phyloP scores from a whole-genome alignment of 2,888 invertebrate genomes.

The Chalcis sispes region DNA sequence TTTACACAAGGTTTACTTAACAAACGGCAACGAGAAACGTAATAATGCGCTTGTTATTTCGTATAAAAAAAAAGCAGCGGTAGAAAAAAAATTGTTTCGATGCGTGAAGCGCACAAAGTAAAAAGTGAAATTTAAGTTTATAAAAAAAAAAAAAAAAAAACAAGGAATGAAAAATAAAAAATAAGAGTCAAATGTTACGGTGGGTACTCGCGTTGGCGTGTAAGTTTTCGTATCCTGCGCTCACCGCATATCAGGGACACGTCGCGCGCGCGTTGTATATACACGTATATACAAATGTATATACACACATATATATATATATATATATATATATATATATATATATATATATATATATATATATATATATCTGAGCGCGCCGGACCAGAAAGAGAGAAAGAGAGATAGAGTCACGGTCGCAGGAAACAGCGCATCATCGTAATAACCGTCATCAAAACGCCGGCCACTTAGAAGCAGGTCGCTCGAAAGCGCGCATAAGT shows the following conservation, averaged over 20 bases:
- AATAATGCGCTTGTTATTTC: not conserved
- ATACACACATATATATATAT: too few relatives aligned
- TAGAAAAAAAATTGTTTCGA: slow-evolving; percentile 2
- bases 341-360: too few relatives aligned
- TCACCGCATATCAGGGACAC: not conserved
- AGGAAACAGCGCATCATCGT: slow-evolving; percentile 75
- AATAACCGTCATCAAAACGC: slow-evolving; percentile 75
- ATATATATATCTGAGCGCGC: too few relatives aligned
- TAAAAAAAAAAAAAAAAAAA: slow-evolving; percentile 15
- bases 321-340: too few relatives aligned
- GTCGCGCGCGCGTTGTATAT: too few relatives aligned
- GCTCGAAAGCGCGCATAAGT: too few relatives aligned
- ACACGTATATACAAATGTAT: not conserved
- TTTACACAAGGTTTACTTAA: not conserved
- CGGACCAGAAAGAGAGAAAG: not conserved
- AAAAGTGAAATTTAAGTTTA: slow-evolving; percentile 53
- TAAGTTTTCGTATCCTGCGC: slow-evolving; percentile 58
- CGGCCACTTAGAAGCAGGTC: slow-evolving; percentile 72
- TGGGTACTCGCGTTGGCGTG: slow-evolving; percentile 54
- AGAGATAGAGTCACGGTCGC: slow-evolving; percentile 71
- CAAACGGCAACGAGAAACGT: slow-evolving; percentile 22
- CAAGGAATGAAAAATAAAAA: not conserved
- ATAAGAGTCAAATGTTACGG: slow-evolving; percentile 53
- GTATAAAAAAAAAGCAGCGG: not conserved
- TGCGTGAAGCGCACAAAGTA: not conserved